Conservation (phyloP, 2,888 invertebrate genomes). For the Trachelus tabidus region DNA sequence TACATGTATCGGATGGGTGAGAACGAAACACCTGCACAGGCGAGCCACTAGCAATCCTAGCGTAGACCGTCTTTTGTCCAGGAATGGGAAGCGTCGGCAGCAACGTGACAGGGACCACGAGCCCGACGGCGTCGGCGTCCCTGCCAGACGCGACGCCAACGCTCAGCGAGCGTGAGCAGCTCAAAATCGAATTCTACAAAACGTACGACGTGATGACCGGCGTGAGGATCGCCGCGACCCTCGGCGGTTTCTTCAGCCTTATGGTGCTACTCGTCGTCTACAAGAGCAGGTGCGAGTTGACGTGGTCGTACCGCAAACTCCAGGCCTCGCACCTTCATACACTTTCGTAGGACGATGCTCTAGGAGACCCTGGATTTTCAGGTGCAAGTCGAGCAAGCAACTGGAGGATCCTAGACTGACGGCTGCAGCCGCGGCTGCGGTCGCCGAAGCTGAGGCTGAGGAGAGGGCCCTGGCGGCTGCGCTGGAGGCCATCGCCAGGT, state of each 20-base stretch:
- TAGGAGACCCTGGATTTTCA: conserved; percentile 20
- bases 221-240: conserved; percentile 89
- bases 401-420: conserved; percentile 78
- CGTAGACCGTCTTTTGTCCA: conserved; percentile 26
- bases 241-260: conserved; percentile 90
- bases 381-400: conserved; percentile 67
- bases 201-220: conserved; percentile 96
- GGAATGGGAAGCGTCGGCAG: conserved; percentile 57
- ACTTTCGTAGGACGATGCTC: neutral
- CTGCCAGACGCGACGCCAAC: conserved; percentile 65
- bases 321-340: neutral
- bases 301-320: neutral
- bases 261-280: conserved; percentile 92
- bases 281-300: conserved; percentile 74
- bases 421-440: conserved; percentile 79
- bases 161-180: conserved; percentile 73
- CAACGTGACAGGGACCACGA: conserved; percentile 65
- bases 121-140: conserved; percentile 68
- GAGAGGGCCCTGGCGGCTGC: conserved; percentile 81
- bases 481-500: conserved; percentile 73
- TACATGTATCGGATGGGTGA: neutral
- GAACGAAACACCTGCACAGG: neutral
- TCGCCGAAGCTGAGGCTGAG: conserved; percentile 78
- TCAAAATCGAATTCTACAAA: conserved; percentile 85
- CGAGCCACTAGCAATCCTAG: neutral